phyloP scores from a whole-genome alignment of 2,888 invertebrate genomes.

The Arrhopalites spinosus region DNA sequence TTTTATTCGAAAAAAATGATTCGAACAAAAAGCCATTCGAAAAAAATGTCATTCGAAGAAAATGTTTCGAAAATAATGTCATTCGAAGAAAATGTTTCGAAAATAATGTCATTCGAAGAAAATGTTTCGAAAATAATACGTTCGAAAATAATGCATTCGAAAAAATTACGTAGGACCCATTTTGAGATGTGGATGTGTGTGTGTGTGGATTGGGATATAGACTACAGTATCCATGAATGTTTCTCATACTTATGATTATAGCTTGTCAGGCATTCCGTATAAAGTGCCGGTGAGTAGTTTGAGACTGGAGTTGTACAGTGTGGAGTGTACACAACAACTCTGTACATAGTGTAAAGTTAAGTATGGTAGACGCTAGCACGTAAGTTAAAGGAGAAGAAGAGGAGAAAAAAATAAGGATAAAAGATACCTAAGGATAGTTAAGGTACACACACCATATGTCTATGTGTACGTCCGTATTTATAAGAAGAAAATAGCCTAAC shows the following conservation, averaged over 20 bases:
- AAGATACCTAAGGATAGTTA: background rate
- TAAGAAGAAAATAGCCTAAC: background rate
- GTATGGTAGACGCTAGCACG: background rate
- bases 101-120: too few species aligned
- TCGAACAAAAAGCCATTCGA: too few species aligned
- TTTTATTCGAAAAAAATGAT: too few species aligned
- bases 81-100: too few species aligned
- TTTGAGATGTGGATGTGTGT: too few species aligned
- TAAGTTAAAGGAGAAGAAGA: background rate
- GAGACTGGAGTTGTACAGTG: background rate
- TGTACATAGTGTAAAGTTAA: conserved; percentile 9
- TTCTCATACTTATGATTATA: conserved; percentile 5
- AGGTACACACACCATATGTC: background rate
- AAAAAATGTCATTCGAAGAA: too few species aligned
- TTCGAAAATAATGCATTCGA: too few species aligned
- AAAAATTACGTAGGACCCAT: too few species aligned
- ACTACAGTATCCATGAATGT: background rate
- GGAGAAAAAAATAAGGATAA: conserved; percentile 1
- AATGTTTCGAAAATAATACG: too few species aligned
- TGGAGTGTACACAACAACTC: background rate
- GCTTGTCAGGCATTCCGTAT: conserved; percentile 5
- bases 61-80: too few species aligned
- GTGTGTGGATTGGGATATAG: background rate
- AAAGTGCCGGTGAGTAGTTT: background rate
- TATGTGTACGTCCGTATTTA: background rate